These are phyloP conservation scores for Cenopis cana DNA, from an alignment of 2,888 invertebrate species.

Conservation along the genomic window DNA sequence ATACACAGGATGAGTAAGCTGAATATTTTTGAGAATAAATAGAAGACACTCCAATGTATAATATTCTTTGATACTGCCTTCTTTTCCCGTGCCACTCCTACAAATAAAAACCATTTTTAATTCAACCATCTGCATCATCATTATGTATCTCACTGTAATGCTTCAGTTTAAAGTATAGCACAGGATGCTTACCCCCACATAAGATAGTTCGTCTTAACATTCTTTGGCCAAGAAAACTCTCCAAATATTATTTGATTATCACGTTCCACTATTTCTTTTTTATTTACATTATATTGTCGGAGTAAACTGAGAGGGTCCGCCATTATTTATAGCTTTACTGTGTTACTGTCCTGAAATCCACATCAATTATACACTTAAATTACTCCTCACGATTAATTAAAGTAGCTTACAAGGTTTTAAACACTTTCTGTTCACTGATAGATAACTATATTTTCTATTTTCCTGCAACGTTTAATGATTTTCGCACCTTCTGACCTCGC, in stretches of 20 bases:
- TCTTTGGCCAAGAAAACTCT: slow-evolving; percentile 99
- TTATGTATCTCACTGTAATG: neutral
- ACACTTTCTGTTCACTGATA: neutral
- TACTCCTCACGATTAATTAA: neutral
- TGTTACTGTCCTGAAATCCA: slow-evolving; percentile 41
- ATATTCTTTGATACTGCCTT: slow-evolving; percentile 96
- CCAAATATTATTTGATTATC: slow-evolving; percentile 99
- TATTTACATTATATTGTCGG: slow-evolving; percentile 98
- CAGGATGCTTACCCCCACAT: slow-evolving; percentile 95
- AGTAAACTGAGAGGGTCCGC: slow-evolving; percentile 98
- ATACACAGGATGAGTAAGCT: slow-evolving; percentile 97
- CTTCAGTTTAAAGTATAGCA: slow-evolving; percentile 9
- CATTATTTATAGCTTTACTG: slow-evolving; percentile 87
- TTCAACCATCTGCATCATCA: neutral
- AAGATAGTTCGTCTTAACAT: slow-evolving; percentile 98
- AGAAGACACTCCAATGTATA: slow-evolving; percentile 98
- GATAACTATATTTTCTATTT: neutral
- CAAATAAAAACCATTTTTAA: slow-evolving; percentile 54
- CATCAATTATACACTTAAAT: slow-evolving; percentile 4
- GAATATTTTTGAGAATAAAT: slow-evolving; percentile 97
- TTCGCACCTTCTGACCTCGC: slow-evolving; percentile 35
- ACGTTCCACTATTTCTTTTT: slow-evolving; percentile 98
- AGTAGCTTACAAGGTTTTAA: neutral
- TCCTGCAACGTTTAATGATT: neutral
- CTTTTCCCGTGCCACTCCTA: slow-evolving; percentile 93